Evolutionary conservation across 2,797 vertebrate genomes (phyloP), one percentile per base, ranked within the genome.

Genomic region (Eurystomus glaucurus): DNA sequence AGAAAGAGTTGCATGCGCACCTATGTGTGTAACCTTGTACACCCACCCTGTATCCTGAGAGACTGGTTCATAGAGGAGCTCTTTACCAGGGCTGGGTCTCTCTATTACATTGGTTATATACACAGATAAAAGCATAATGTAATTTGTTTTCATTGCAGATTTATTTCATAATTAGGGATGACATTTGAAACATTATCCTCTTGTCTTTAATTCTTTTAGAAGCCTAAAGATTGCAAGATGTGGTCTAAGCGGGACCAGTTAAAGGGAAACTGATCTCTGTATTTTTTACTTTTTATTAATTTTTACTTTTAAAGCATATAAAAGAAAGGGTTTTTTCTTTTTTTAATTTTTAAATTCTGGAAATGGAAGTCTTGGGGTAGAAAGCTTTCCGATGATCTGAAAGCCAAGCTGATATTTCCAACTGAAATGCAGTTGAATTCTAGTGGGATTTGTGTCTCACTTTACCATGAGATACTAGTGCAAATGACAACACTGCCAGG

Each of bases 101-200:
- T 55, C 54, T 72, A 1, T 92, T 85, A 69, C 54, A 28, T 58
- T 1, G 6, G 14, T 88, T 90, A 29, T 18, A 61, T 43, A 43
- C 25, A 43, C 76, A 84, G 89, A 69, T 71, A 85, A 75, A 93
- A 88, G 61, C 76, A 84, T 94, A 72, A 81, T 84, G 88, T 81
- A 10, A 85, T 70, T 90, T 95, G 61, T 95, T 95, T 96, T 88
- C 37, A 43, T 28, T 84, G 45, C 60, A 69, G 87, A 60, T 93
- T 94, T 94, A 86, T 85, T 94, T 96, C 65, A 86, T 92, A 86
- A 95, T 90, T 92, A 43, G 35, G 18, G 35, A 37, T 91, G 76
- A 84, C 50, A 61, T 65, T 60, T 61, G 69, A 86, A 95, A 95
- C 62, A 31, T 60, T 71, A 77, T 90, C 46, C n/a, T 90, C 55